Evolutionary conservation across 2,113 vertebrate genomes (phyloP), one percentile per base, ranked within the genome.

Genomic region (Hydrolagus affinis): DNA sequence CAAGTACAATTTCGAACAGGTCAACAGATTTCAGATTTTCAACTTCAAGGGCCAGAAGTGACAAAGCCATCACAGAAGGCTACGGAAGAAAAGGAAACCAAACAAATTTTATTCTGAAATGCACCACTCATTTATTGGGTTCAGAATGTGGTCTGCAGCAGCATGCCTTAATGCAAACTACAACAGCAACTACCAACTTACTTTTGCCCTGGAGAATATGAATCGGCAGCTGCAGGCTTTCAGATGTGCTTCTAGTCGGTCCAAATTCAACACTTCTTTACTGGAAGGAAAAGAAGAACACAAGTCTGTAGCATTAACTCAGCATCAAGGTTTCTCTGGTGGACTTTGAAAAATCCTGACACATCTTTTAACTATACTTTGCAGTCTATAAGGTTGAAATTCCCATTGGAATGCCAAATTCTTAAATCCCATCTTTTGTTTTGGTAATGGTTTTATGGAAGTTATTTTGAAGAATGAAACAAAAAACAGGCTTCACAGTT

Each of bases 181-280:
- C n/a, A 60, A 80, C 32, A 19, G 71, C 8, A 56, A 60, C 72
- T 4, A 28, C 15, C 62, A 32, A 91, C 94, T 91, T 91, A 99
- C 98, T 96, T 97, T 99, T 72, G 98, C 97, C 95, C 96, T 98
- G 85, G 98, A 99, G 88, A 99, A 99, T 76, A 94, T 90, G 8
- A 99, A 92, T 74, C 95, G 93, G 89, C 97, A 98, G 89, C 94
- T 95, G 86, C 98, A 99, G 91, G 97, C 97, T 94, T 98, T 99
- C 0, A 99, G 92, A 88, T 99, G 96, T 85, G 96, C 97, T 93
- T 99, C 98, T 87, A 99, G 92, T 91, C 96, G 98, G 88, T 98
- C 97, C 1, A 97, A 94, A 85, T 91, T 98, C 89, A 98, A 88
- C 17, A 91, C 87, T 87, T 96, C 94, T 91, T 96, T 97, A 91